Evolutionary conservation across 2,888 invertebrate genomes (phyloP), one percentile per base, ranked within the genome.

Genomic region (Horisme vitalbata): DNA sequence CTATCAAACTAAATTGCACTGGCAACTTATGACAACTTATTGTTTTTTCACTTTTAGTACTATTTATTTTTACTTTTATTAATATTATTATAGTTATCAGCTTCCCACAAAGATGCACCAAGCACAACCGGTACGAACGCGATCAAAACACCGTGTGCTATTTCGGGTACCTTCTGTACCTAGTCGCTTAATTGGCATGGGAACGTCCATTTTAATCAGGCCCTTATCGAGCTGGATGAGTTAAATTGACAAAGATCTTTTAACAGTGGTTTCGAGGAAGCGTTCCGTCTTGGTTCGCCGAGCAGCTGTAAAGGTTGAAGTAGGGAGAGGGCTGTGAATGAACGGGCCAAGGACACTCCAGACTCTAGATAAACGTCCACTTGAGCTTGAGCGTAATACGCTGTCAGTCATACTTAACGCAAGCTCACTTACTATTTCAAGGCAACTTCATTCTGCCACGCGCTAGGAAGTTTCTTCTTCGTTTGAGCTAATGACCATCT

Each of bases 101-200:
- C 18, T 18, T 6, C 2, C 18, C 18, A 38, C 30, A 41, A 41
- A 34, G 28, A 27, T 41, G 13, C 44, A 27, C 33, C 28, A 46
- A 56, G 79, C 79, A 83, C 83, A 67, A 77, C 79, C 76, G 72
- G 56, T 64, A 61, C 64, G 59, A 48, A 51, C 66, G 62, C 63
- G 64, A 68, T 65, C 74, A 63, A 62, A 65, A 67, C 63, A 65
- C 71, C 55, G 53, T 80, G 68, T 83, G 81, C 74, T 83, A 83
- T 82, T 83, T 71, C 57, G 69, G 69, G 57, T 63, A 61, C 59
- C 56, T 71, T 68, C 63, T 67, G 57, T 63, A 61, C 59, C 56
- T 71, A 68, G 64, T 67, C 63, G 62, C 57, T 57, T 68, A 72
- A 73, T 72, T 65, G 63, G 58, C 54, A 51, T 41, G 55, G 52